Base-by-base conservation (phyloP, 1,140 invertebrate genomes). In the Atta texana region DNA sequence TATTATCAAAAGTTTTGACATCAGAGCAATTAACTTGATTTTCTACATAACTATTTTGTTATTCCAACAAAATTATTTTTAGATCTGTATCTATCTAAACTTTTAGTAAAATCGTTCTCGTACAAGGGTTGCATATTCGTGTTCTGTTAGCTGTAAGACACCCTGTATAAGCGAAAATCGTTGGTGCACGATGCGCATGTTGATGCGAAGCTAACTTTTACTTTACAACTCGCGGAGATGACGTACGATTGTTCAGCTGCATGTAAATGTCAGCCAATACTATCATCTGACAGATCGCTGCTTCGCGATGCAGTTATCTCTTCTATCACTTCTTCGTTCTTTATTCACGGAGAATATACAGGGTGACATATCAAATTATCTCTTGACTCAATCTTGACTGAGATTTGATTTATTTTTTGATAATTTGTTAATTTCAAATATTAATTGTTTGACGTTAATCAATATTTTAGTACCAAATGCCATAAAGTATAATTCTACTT, bases 261-360 rank as follows among this genome's bases (percentile, higher is more conserved):
- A 68, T 80, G 77, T 80, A 80, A 80, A 80, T 69, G 77, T 80
- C 77, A 68, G 77, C 6, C n/a, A n/a, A 80, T 80, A 28, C 63
- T 53, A 69, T 28, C n/a, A 44, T 68, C 63, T 80, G 76, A 68
- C 61, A 64, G 44, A 61, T 68, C 28, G 39, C 59, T 64, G 75
- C 59, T 64, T 49, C 24, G 75, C 59, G 75, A 64, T 78, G 44
- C 44, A 66, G 61, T 68, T 80, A 80, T 80, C 77, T 53, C 44
- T 49, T 68, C 28, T 53, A 80, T 80, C 44, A 44, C 44, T 64
- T 78, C 61, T 51, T 53, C 55, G 12, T 76, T 55, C 28, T 12
- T 80, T 77, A 31, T 77, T 21, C 16, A n/a, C 6, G 44, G 34
- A 80, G 12, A 10, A 53, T 68, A 16, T 76, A 59, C 14, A 66